phyloP scores from a whole-genome alignment of 2,888 invertebrate species.

The Chloroclystis v-ata region DNA sequence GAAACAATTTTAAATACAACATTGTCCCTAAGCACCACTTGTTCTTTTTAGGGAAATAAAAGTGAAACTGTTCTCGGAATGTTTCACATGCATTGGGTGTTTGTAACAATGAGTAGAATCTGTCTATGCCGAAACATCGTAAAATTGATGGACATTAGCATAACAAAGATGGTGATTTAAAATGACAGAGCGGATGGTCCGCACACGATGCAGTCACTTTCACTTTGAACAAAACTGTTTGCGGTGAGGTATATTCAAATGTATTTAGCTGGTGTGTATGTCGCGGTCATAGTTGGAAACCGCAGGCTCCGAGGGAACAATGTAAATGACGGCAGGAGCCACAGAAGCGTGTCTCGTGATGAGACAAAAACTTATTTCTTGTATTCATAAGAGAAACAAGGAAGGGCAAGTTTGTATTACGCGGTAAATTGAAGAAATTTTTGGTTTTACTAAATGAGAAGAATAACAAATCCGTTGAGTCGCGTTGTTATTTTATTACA shows the following conservation, averaged over 20 bases:
- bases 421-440: conserved; percentile 69
- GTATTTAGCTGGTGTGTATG: conserved; percentile 43
- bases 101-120: conserved; percentile 50
- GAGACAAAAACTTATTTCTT: conserved; percentile 68
- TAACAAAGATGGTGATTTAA: conserved; percentile 69
- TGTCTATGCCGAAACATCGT: conserved; percentile 65
- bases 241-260: conserved; percentile 43
- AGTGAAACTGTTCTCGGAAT: conserved; percentile 54
- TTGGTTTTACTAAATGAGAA: conserved; percentile 53
- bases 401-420: conserved; percentile 65
- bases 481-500: conserved; percentile 17
- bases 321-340: conserved; percentile 52
- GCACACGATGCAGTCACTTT: conserved; percentile 60
- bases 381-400: conserved; percentile 65
- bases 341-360: conserved; percentile 57
- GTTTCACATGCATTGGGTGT: conserved; percentile 52
- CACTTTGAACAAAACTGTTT: conserved; percentile 49
- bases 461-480: conserved; percentile 42
- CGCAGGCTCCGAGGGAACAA: conserved; percentile 60
- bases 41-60: conserved; percentile 39
- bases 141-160: conserved; percentile 67
- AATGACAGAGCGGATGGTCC: conserved; percentile 53
- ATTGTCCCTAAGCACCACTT: conserved; percentile 27
- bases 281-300: conserved; percentile 60
- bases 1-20: conserved; percentile 29